Percentiles rank a stretch among this genome's conserved stretches.
Conservation (phyloP, 2,113 vertebrate species). For the Ahaetulla prasina region DNA sequence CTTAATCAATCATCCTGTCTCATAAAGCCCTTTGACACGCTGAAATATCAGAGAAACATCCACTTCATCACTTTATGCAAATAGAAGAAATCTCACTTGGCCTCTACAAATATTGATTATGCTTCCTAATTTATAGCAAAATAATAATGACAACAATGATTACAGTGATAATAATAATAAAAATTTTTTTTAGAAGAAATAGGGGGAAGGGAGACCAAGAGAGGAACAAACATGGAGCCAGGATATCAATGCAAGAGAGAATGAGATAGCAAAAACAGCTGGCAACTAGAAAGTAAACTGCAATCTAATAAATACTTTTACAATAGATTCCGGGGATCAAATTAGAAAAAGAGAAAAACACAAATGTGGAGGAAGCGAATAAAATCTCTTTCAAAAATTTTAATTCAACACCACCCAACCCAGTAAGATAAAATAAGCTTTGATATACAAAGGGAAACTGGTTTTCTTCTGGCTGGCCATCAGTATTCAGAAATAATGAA, state of each 20-base stretch:
- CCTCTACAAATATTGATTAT: conserved; percentile 57
- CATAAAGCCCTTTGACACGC: conserved; percentile 42
- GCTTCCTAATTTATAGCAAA: conserved; percentile 49
- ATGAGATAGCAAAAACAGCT: background rate
- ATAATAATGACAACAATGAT: conserved; percentile 35
- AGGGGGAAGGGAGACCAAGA: background rate
- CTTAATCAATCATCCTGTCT: conserved; percentile 50
- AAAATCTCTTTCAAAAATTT: background rate
- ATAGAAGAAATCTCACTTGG: conserved; percentile 44
- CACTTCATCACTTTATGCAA: conserved; percentile 49
- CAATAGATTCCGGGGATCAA: conserved; percentile 5
- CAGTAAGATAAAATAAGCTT: background rate
- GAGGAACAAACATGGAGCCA: background rate
- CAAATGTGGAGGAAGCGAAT: background rate
- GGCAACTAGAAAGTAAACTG: background rate
- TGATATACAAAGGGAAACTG: background rate
- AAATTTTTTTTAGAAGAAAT: background rate
- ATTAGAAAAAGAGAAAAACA: background rate
- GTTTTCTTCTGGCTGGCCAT: background rate
- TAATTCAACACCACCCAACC: background rate
- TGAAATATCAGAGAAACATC: conserved; percentile 46
- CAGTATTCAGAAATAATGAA: background rate
- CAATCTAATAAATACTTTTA: background rate
- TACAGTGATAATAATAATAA: conserved; percentile 2
- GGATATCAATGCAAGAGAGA: background rate